Conservation (phyloP, 2,797 vertebrate species). For the Monodelphis domestica region DNA sequence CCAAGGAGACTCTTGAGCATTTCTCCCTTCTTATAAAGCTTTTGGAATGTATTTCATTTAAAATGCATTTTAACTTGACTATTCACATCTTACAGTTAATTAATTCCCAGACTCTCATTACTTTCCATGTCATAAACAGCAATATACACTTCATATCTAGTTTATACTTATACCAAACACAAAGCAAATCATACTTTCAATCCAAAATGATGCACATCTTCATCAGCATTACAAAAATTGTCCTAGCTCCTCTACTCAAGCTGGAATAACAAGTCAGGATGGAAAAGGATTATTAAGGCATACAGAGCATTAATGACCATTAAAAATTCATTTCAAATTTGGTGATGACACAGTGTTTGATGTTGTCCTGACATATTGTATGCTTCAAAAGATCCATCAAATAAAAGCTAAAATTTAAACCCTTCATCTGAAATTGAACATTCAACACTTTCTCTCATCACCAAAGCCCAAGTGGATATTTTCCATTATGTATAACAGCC, state of each 20-base stretch:
- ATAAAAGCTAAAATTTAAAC: slow-evolving; percentile 33
- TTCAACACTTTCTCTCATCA: slow-evolving; percentile 27
- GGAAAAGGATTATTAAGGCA: slow-evolving; percentile 64
- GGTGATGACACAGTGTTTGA: background rate
- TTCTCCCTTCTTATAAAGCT: slow-evolving; percentile 39
- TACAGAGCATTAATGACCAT: slow-evolving; percentile 33
- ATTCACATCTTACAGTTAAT: slow-evolving; percentile 56
- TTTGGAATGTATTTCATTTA: slow-evolving; percentile 62
- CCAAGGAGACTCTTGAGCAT: slow-evolving; percentile 30
- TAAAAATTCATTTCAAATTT: slow-evolving; percentile 58
- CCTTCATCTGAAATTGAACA: slow-evolving; percentile 30
- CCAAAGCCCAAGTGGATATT: slow-evolving; percentile 20
- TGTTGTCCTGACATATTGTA: slow-evolving; percentile 51
- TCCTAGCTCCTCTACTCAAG: slow-evolving; percentile 47
- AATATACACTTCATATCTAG: slow-evolving; percentile 65
- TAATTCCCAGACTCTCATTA: slow-evolving; percentile 58
- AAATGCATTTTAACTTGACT: slow-evolving; percentile 52
- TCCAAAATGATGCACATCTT: slow-evolving; percentile 62
- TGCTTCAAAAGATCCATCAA: slow-evolving; percentile 59
- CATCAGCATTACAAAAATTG: slow-evolving; percentile 49
- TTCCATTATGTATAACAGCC: slow-evolving; percentile 46
- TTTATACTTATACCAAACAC: slow-evolving; percentile 49
- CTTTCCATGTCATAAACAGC: slow-evolving; percentile 54
- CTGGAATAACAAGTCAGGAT: slow-evolving; percentile 55
- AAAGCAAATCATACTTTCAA: slow-evolving; percentile 47